phyloP scores from a whole-genome alignment of 2,888 invertebrate species.

The Morpho deidamia region DNA sequence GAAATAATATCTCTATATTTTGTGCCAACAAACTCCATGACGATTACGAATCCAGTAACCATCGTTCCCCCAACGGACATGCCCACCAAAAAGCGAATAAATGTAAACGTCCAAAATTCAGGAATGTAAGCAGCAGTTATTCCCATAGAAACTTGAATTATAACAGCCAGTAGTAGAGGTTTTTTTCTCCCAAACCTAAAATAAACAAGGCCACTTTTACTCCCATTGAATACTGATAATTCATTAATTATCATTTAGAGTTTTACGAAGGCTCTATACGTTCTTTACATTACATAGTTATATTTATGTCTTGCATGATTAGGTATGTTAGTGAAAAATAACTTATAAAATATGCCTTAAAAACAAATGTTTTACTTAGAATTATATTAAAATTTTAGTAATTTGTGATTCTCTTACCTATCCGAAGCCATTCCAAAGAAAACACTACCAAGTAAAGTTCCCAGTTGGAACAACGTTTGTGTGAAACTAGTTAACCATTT shows the following conservation, averaged over 20 bases:
- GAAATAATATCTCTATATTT: constrained; percentile 76
- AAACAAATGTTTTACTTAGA: too few relatives aligned
- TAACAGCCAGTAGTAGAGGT: constrained; percentile 84
- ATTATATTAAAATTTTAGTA: too few relatives aligned
- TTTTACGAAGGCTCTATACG: too few relatives aligned
- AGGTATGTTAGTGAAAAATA: too few relatives aligned
- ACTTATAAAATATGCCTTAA: too few relatives aligned
- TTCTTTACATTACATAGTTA: too few relatives aligned
- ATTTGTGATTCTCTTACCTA: constrained; percentile 68
- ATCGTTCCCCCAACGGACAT: constrained; percentile 90
- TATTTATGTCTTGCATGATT: too few relatives aligned
- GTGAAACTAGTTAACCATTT: constrained; percentile 82
- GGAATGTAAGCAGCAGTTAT: constrained; percentile 82
- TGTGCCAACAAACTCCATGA: constrained; percentile 83
- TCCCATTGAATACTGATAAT: too few relatives aligned
- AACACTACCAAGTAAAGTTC: constrained; percentile 85
- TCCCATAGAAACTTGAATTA: constrained; percentile 84
- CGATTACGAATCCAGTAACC: constrained; percentile 79
- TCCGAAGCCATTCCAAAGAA: constrained; percentile 86
- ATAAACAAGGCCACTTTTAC: constrained; percentile 20
- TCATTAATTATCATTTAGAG: too few relatives aligned
- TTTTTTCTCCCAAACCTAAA: constrained; percentile 85
- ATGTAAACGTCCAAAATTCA: constrained; percentile 78
- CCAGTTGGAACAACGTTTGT: constrained; percentile 87
- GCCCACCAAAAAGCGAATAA: constrained; percentile 83